Evolutionary conservation across 2,797 vertebrate species (phyloP).

Genomic region (Sebastes matsubarae): DNA sequence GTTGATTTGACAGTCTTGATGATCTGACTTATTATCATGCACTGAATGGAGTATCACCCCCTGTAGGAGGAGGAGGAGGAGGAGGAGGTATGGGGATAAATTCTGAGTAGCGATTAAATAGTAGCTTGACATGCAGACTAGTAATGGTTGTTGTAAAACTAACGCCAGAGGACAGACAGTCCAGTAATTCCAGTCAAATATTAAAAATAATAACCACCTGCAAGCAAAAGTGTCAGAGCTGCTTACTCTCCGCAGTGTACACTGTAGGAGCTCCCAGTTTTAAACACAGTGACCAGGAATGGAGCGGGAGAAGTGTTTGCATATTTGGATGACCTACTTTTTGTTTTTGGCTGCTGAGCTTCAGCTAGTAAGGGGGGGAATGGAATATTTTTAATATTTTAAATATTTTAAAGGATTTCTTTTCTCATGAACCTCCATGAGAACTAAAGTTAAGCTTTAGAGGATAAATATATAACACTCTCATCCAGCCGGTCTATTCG

Average conservation of each 20-base stretch:
- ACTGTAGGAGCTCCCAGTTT: not conserved
- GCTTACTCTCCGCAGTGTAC: not conserved
- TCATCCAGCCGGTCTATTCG: not conserved
- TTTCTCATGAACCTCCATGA: not conserved
- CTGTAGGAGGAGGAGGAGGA: slow-evolving; percentile 16
- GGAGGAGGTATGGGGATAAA: slow-evolving; percentile 14
- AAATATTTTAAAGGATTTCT: slow-evolving; percentile 34
- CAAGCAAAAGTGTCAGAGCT: not conserved
- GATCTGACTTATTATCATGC: slow-evolving; percentile 36
- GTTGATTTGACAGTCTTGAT: slow-evolving; percentile 49
- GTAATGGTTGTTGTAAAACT: slow-evolving; percentile 5
- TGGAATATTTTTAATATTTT: slow-evolving; percentile 22
- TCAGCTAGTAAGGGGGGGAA: not conserved
- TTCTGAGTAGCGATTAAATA: slow-evolving; percentile 10
- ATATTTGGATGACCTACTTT: slow-evolving; percentile 66
- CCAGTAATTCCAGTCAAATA: not conserved
- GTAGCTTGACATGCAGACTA: slow-evolving; percentile 28
- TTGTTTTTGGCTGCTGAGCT: slow-evolving; percentile 39
- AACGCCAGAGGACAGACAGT: slow-evolving; percentile 4
- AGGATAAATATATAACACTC: not conserved
- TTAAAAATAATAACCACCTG: slow-evolving; percentile 2
- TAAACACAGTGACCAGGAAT: slow-evolving; percentile 19
- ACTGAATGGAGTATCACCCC: slow-evolving; percentile 3
- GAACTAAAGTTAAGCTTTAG: not conserved
- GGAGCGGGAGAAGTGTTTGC: slow-evolving; percentile 18